Conservation (phyloP, 2,797 vertebrate genomes). For the Neoniphon sammara region DNA sequence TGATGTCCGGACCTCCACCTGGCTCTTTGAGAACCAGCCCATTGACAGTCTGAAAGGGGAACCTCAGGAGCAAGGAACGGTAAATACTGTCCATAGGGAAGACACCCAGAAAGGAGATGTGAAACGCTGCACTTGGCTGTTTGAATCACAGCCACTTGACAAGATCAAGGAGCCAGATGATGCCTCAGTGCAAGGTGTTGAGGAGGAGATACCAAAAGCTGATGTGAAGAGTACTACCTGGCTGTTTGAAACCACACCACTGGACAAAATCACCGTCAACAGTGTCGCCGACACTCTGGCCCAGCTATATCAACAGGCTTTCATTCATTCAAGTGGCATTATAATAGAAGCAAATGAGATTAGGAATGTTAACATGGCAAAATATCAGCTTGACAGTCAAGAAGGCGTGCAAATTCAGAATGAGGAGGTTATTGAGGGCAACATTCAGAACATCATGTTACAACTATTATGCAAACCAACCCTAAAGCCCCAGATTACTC, state of each 20-base stretch:
- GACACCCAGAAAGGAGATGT: conserved; percentile 91
- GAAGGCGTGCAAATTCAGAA: conserved; percentile 83
- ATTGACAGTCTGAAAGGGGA: conserved; percentile 88
- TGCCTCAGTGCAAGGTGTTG: conserved; percentile 21
- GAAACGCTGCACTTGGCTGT: conserved; percentile 93
- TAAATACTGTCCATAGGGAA: conserved; percentile 89
- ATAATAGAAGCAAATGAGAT: conserved; percentile 88
- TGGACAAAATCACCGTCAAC: conserved; percentile 84
- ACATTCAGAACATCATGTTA: conserved; percentile 89
- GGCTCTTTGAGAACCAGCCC: conserved; percentile 92
- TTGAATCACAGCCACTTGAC: conserved; percentile 92
- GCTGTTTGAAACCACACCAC: conserved; percentile 91
- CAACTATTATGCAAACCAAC: conserved; percentile 88
- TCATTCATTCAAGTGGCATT: conserved; percentile 89
- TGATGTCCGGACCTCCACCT: conserved; percentile 91
- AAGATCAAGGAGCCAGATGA: conserved; percentile 85
- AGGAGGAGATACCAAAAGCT: conserved; percentile 79
- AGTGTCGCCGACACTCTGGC: conserved; percentile 83
- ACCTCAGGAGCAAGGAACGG: conserved; percentile 75
- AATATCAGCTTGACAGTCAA: conserved; percentile 82
- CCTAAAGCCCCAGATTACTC: conserved; percentile 82
- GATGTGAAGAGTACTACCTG: conserved; percentile 92
- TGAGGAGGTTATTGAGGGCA: conserved; percentile 88
- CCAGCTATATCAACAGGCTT: conserved; percentile 79
- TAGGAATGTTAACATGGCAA: conserved; percentile 88